These are phyloP conservation scores for Columbina picui DNA, from an alignment of 2,113 vertebrate species.

Conservation along the genomic window DNA sequence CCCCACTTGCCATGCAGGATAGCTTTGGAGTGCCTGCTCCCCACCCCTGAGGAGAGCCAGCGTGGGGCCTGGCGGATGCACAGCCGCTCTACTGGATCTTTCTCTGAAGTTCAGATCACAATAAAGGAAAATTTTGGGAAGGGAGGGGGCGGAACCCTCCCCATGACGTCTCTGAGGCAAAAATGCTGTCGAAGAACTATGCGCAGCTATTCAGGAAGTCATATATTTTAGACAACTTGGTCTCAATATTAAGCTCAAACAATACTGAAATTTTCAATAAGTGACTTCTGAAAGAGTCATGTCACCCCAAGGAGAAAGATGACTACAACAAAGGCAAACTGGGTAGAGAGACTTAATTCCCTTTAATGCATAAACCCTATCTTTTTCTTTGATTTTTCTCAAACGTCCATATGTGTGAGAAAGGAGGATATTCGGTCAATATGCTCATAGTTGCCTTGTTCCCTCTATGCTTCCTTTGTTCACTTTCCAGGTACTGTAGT, in stretches of 20 bases:
- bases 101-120: conserved; percentile 53
- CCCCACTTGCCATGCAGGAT: conserved; percentile 7
- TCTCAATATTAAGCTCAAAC: not conserved
- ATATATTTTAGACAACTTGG: conserved; percentile 33
- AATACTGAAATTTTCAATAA: not conserved
- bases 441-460: not conserved
- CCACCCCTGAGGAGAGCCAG: conserved; percentile 27
- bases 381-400: not conserved
- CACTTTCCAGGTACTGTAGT: not conserved
- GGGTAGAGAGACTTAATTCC: not conserved
- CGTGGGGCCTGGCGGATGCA: not conserved
- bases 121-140: conserved; percentile 36
- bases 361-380: not conserved
- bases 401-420: not conserved
- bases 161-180: not conserved
- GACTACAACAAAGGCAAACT: not conserved
- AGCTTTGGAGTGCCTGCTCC: conserved; percentile 27
- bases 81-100: conserved; percentile 32
- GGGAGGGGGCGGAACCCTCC: not conserved
- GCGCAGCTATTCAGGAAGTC: conserved; percentile 58
- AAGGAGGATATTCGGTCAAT: not conserved
- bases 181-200: conserved; percentile 34
- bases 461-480: not conserved
- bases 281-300: not conserved
- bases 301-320: not conserved